Evolutionary conservation across 1,140 invertebrate species (phyloP), one percentile per base, ranked within the genome.

Genomic region (Cydia splendana): DNA sequence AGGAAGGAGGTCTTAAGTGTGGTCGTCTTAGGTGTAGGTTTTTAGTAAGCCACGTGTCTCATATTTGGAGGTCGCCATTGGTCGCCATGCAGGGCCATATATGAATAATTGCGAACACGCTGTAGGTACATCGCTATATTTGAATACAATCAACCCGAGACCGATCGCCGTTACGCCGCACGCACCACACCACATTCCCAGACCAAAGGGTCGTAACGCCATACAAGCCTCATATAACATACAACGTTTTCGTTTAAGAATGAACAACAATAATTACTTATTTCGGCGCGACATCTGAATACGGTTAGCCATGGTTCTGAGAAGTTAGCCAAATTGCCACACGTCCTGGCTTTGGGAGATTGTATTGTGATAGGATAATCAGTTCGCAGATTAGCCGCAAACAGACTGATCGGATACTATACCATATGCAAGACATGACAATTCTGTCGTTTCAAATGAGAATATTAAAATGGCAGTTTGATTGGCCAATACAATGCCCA

Each of bases 211-310:
- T n/a, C 57, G 5, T n/a, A 62, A 20, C 57, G 9, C 0, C 18
- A 24, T 62, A 62, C 57, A 62, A 62, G n/a, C 57, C 20, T 5
- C n/a, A 5, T 62, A 24, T 4, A 62, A 12, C 57, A 10, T 62
- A 62, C 20, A 12, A 62, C 57, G 53, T 62, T 62, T 24, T 62
- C 0, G 57, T 24, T 62, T 1, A 18, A 62, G 7, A 62, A 24
- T 9, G 2, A n/a, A 57, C n/a, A 57, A 20, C 57, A 62, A 24
- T 62, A 62, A 62, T 62, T 62, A 62, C 18, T 62, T 62, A 62
- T 62, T 62, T 62, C 57, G 57, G 57, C 57, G 57, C 57, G 57
- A 24, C 57, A n/a, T 62, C 57, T 24, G 57, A 62, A 62, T 62
- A 62, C 57, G 57, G 57, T 62, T 62, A 62, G 57, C 57, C 57